These are phyloP conservation scores for Ptiloglossa arizonensis DNA, from an alignment of 1,140 invertebrate genomes.

Conservation along the genomic window DNA sequence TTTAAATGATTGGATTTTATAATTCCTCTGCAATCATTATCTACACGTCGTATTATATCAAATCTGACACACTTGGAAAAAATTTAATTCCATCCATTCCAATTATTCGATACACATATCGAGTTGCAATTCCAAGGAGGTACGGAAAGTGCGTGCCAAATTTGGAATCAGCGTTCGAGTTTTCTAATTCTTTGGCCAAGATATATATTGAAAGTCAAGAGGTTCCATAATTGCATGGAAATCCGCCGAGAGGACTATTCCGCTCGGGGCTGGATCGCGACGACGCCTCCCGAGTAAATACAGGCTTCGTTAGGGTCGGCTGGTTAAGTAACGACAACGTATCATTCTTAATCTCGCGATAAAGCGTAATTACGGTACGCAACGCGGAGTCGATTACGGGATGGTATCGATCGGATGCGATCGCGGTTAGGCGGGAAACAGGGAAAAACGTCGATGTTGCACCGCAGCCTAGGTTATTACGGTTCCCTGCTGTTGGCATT, in stretches of 20 bases:
- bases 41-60: too few relatives aligned
- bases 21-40: too few relatives aligned
- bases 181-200: too few relatives aligned
- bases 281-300: not conserved
- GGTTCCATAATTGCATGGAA: slow-evolving; percentile 52
- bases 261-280: not conserved
- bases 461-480: not conserved
- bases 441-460: not conserved
- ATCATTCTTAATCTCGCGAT: slow-evolving; percentile 22
- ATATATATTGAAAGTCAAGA: too few relatives aligned
- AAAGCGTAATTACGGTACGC: slow-evolving; percentile 1
- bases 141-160: too few relatives aligned
- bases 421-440: not conserved
- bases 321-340: not conserved
- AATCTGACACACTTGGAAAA: too few relatives aligned
- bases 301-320: too few relatives aligned
- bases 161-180: too few relatives aligned
- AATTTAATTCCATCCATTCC: too few relatives aligned
- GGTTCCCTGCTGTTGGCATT: not conserved
- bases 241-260: not conserved
- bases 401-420: not conserved
- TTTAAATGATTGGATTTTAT: too few relatives aligned
- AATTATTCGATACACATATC: too few relatives aligned
- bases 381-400: not conserved
- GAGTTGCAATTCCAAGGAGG: too few relatives aligned